Conservation (phyloP, 2,888 invertebrate genomes). For the Lingula anatina region DNA sequence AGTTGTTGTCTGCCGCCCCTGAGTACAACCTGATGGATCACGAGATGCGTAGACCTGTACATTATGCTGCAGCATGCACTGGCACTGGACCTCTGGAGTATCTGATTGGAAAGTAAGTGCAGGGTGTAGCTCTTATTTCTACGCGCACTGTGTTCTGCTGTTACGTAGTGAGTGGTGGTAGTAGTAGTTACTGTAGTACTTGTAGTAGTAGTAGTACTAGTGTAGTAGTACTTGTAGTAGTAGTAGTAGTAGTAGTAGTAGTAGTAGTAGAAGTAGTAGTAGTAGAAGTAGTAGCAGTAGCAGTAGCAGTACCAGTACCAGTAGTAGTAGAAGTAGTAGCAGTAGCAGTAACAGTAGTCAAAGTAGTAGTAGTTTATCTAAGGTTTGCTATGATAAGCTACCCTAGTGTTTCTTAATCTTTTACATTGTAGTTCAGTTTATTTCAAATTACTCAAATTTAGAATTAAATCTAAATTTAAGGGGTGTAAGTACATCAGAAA, state of each 20-base stretch:
- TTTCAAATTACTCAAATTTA: no score
- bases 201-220: background rate
- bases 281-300: no score
- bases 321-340: no score
- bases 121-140: background rate
- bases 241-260: no score
- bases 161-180: background rate
- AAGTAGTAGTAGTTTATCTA: no score
- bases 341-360: no score
- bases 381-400: no score
- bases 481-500: constrained; percentile 42
- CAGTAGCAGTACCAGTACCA: no score
- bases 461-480: constrained; percentile 25
- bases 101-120: constrained; percentile 39
- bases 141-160: background rate
- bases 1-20: constrained; percentile 52
- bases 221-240: no score
- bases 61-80: constrained; percentile 57
- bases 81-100: constrained; percentile 54
- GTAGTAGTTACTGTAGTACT: background rate
- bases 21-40: constrained; percentile 54
- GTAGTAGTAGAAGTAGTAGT: no score
- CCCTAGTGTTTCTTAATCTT: no score
- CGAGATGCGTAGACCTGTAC: constrained; percentile 53
- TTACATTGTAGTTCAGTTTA: no score